Evolutionary conservation across 2,113 vertebrate species (phyloP).

Genomic region (Todiramphus chloris): DNA sequence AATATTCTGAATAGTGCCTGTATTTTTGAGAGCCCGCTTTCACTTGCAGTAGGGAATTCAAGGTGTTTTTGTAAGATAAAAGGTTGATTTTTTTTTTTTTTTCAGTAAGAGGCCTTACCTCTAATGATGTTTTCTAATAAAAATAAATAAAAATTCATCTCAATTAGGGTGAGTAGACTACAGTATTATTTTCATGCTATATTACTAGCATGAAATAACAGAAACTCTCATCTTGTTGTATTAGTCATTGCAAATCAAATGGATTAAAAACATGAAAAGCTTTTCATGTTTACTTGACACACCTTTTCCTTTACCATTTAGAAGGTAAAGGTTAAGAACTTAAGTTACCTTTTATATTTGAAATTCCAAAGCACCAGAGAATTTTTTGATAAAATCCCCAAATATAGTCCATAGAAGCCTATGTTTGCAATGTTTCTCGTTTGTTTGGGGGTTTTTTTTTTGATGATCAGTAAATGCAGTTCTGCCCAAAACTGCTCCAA

Average conservation of each 20-base stretch:
- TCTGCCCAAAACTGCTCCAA: neutral
- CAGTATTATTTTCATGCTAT: neutral
- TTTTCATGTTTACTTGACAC: neutral
- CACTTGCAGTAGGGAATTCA: neutral
- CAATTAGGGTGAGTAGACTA: neutral
- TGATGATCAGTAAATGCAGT: neutral
- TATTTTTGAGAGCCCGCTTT: neutral
- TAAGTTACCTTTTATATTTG: neutral
- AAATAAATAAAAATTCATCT: neutral
- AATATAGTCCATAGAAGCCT: neutral
- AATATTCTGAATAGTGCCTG: neutral
- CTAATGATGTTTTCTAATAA: neutral
- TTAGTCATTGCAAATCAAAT: neutral
- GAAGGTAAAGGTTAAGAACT: neutral
- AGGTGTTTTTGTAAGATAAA: neutral
- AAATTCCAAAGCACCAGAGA: neutral
- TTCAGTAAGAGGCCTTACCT: neutral
- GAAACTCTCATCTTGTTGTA: neutral
- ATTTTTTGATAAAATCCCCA: neutral
- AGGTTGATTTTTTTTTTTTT: neutral
- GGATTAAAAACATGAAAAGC: neutral
- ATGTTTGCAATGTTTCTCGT: neutral
- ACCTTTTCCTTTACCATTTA: neutral
- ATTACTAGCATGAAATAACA: neutral
- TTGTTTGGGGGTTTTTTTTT: neutral